Evolutionary conservation across 1,140 invertebrate species (phyloP).

Genomic region (Argopecten irradians): DNA sequence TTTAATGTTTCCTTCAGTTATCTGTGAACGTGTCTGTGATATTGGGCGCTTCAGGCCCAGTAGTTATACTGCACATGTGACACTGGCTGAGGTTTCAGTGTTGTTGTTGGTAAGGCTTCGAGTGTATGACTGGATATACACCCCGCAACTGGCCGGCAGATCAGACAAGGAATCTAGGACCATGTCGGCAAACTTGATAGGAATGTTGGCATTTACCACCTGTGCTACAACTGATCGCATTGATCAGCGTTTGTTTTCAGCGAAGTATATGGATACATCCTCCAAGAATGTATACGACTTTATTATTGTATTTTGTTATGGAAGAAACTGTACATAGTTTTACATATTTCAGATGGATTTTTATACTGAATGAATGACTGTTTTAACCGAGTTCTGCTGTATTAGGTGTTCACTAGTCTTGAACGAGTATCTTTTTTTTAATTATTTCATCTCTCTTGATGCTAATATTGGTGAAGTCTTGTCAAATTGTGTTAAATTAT

Average conservation of each 20-base stretch:
- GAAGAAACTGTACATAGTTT: slow-evolving; percentile 17
- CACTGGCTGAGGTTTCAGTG: not conserved
- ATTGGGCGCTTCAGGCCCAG: not conserved
- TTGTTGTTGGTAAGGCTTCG: not conserved
- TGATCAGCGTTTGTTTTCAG: slow-evolving; percentile 5
- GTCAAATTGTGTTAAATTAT: not conserved
- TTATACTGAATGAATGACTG: slow-evolving; percentile 22
- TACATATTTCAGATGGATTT: slow-evolving; percentile 23
- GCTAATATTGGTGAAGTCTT: not conserved
- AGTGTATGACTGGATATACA: not conserved
- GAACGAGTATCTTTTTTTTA: not conserved
- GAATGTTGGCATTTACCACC: not conserved
- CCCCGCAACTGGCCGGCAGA: not conserved
- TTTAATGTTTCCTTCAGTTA: not conserved
- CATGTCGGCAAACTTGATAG: not conserved
- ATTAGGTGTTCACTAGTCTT: slow-evolving; percentile 21
- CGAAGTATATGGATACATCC: not conserved
- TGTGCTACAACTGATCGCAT: not conserved
- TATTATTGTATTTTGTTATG: slow-evolving; percentile 17
- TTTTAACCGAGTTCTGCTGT: not conserved
- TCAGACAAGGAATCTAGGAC: not conserved
- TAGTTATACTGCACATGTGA: slow-evolving; percentile 14
- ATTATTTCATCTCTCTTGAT: not conserved
- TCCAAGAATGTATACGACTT: not conserved
- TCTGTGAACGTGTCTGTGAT: slow-evolving; percentile 1